Conservation (phyloP, 2,797 vertebrate species). For the Cynodonichthys magdalenae region DNA sequence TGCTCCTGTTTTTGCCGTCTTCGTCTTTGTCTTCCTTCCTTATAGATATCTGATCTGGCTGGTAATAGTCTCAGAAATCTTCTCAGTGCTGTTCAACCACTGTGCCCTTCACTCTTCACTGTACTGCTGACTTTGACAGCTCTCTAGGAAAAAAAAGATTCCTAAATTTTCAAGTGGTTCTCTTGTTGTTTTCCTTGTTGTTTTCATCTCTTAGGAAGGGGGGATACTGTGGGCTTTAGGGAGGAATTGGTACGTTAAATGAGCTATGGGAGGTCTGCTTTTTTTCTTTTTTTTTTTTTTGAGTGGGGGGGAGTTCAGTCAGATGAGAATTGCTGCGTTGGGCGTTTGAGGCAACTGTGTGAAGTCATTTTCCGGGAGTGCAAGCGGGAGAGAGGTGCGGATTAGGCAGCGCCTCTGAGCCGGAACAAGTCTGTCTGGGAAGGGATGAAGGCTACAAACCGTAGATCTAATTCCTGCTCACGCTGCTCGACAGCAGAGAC, state of each 20-base stretch:
- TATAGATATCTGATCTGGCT: neutral
- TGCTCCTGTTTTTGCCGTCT: too few relatives aligned
- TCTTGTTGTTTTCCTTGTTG: slow-evolving; percentile 75
- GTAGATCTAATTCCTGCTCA: slow-evolving; percentile 83
- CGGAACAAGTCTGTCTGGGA: slow-evolving; percentile 86
- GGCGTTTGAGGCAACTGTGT: slow-evolving; percentile 82
- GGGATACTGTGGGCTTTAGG: slow-evolving; percentile 50
- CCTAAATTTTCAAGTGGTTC: slow-evolving; percentile 74
- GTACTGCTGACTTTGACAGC: slow-evolving; percentile 61
- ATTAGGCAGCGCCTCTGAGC: slow-evolving; percentile 85
- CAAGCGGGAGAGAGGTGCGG: slow-evolving; percentile 81
- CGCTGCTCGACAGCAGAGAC: slow-evolving; percentile 79
- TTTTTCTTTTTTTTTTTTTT: slow-evolving; percentile 50
- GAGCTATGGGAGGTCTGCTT: slow-evolving; percentile 80
- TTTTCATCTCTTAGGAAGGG: slow-evolving; percentile 53
- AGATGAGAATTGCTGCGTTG: slow-evolving; percentile 79
- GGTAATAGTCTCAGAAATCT: slow-evolving; percentile 3
- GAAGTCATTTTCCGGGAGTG: slow-evolving; percentile 83
- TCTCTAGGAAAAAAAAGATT: slow-evolving; percentile 64
- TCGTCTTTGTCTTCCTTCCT: neutral
- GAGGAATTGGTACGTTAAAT: slow-evolving; percentile 81
- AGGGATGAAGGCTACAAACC: slow-evolving; percentile 83
- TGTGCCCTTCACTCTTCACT: slow-evolving; percentile 31
- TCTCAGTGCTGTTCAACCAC: slow-evolving; percentile 12
- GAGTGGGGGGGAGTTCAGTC: slow-evolving; percentile 68